Base-by-base conservation (phyloP, 2,797 vertebrate species). In the Diceros bicornis region DNA sequence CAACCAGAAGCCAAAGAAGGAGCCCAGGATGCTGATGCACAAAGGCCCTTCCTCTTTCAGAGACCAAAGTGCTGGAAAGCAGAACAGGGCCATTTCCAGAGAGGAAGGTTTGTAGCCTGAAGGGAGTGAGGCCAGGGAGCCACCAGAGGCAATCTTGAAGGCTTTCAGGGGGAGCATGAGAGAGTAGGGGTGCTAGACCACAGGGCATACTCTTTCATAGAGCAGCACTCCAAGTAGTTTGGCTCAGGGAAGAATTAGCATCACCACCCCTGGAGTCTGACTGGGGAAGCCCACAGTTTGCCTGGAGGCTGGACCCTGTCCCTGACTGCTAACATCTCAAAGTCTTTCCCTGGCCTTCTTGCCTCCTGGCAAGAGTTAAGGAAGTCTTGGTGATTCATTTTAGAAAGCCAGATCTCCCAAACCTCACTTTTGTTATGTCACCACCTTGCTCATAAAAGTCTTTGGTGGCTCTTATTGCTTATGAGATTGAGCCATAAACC, bases 1-100 rank as follows among this genome's bases (percentile, higher is more conserved):
- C 57, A 74, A 78, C 17, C 32, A 69, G 87, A 93, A 89, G 18
- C 29, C 74, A 64, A 90, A 95, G n/a, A 78, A 95, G 41, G 85
- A n/a, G 17, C 7, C 66, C 44, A 55, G 37, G 61, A 79, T 34
- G 52, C 11, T n/a, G 23, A 29, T 7, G 17, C 32, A 37, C 16
- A 21, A 59, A 77, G 69, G 23, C 14, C 11, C 68, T 95, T 96
- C 62, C 92, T 95, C 82, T 97, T 94, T 85, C 75, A 32, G 62
- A 72, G 23, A 75, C 37, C 47, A 7, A 86, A 90, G 66, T 8
- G 6, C 72, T 37, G 6, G 72, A 85, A 97, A 94, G 52, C 25
- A 96, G 44, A 97, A 61, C 32, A 93, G 61, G 47, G 68, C 83
- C 68, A 41, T 9, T 68, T 78, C 44, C 62, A 34, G 44, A 68